Evolutionary conservation across 2,888 invertebrate genomes (phyloP).

Genomic region (Dryobota labecula): DNA sequence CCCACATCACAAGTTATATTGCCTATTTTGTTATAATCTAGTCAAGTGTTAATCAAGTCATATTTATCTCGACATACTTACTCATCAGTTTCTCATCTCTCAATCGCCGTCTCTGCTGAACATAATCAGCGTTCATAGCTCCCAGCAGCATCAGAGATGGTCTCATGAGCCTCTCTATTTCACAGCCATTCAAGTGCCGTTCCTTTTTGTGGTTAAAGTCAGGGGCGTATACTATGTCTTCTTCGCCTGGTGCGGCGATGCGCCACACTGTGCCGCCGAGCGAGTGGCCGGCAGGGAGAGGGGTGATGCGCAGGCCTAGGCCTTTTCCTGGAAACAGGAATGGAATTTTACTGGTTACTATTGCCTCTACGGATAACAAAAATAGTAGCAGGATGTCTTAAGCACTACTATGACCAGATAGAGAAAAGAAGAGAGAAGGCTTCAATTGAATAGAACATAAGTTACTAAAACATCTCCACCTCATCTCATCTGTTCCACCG

Average conservation of each 20-base stretch:
- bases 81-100: slow-evolving; percentile 99
- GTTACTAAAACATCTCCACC: neutral
- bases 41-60: neutral
- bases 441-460: neutral
- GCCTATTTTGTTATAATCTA: neutral
- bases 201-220: slow-evolving; percentile 99
- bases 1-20: neutral
- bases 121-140: slow-evolving; percentile 98
- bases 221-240: slow-evolving; percentile 99
- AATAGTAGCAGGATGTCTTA: neutral
- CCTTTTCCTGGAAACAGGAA: slow-evolving; percentile 94
- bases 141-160: slow-evolving; percentile 99
- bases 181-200: slow-evolving; percentile 98
- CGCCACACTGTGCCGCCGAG: slow-evolving; percentile 99
- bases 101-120: slow-evolving; percentile 96
- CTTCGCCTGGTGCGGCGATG: slow-evolving; percentile 99
- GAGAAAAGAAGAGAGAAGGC: no score
- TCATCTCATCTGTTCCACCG: no score
- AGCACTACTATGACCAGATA: neutral
- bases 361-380: no score
- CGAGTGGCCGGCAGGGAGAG: slow-evolving; percentile 99
- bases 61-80: slow-evolving; percentile 78
- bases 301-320: slow-evolving; percentile 98
- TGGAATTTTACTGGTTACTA: neutral
- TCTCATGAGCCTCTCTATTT: slow-evolving; percentile 96